Evolutionary conservation across 1,140 invertebrate species (phyloP).

Genomic region (Calephelis nemesis): DNA sequence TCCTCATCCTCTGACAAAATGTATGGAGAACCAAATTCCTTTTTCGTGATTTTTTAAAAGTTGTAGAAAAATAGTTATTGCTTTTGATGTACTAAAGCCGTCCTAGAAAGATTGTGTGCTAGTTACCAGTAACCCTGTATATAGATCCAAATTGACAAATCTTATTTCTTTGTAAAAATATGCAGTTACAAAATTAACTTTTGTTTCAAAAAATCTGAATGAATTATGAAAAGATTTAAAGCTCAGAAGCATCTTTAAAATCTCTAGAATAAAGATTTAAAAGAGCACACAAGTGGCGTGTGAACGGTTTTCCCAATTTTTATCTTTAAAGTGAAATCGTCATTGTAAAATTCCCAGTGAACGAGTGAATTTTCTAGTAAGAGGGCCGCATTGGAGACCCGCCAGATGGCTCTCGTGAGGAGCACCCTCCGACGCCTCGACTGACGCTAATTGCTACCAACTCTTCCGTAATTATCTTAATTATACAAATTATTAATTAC

Average conservation of each 20-base stretch:
- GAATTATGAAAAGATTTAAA: not conserved
- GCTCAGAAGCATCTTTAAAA: not conserved
- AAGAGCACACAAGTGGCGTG: slow-evolving; percentile 22
- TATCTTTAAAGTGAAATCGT: slow-evolving; percentile 35
- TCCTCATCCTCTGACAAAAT: too few relatives aligned
- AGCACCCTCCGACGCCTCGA: slow-evolving; percentile 56
- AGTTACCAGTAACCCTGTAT: too few relatives aligned
- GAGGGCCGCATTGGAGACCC: slow-evolving; percentile 53
- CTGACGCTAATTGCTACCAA: slow-evolving; percentile 66
- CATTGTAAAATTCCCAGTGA: slow-evolving; percentile 39
- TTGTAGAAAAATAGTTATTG: too few relatives aligned
- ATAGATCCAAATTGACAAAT: too few relatives aligned
- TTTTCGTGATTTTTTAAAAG: too few relatives aligned
- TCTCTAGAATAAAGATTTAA: slow-evolving; percentile 12
- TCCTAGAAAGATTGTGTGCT: too few relatives aligned
- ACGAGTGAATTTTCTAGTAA: slow-evolving; percentile 37
- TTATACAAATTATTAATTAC: slow-evolving; percentile 67
- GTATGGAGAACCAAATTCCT: too few relatives aligned
- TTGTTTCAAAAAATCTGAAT: too few relatives aligned
- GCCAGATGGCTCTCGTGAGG: slow-evolving; percentile 63
- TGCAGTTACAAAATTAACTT: too few relatives aligned
- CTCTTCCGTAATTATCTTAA: slow-evolving; percentile 69
- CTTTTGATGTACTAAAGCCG: too few relatives aligned
- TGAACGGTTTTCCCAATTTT: slow-evolving; percentile 36
- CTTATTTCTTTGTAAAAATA: too few relatives aligned